These are phyloP conservation scores for Homarus gammarus DNA, from an alignment of 2,888 invertebrate genomes.

Conservation along the genomic window DNA sequence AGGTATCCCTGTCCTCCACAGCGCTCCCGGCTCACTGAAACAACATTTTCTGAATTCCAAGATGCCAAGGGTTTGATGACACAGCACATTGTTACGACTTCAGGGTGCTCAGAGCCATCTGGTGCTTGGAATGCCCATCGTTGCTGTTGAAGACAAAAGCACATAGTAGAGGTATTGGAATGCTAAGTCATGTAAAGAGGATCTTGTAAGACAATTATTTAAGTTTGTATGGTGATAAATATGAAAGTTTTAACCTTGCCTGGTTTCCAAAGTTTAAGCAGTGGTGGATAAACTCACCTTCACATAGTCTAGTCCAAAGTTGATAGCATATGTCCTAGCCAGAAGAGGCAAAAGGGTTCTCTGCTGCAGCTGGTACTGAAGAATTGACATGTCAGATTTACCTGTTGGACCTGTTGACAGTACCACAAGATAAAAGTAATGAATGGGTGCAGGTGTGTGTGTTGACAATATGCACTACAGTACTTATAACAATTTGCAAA, in stretches of 20 bases:
- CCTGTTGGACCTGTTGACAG: slow-evolving; percentile 74
- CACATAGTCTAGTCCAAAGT: slow-evolving; percentile 76
- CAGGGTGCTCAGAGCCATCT: slow-evolving; percentile 76
- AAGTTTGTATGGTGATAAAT: background rate
- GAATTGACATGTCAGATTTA: slow-evolving; percentile 77
- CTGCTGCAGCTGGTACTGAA: slow-evolving; percentile 77
- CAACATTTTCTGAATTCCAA: slow-evolving; percentile 76
- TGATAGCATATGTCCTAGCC: slow-evolving; percentile 76
- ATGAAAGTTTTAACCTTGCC: too few relatives aligned
- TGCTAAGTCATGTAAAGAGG: too few relatives aligned
- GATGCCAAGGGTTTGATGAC: slow-evolving; percentile 76
- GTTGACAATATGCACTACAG: too few relatives aligned
- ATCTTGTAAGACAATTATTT: background rate
- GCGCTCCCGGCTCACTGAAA: slow-evolving; percentile 76
- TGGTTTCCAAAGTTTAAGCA: background rate
- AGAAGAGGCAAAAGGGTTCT: slow-evolving; percentile 77
- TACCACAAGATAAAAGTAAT: too few relatives aligned
- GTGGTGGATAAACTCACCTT: slow-evolving; percentile 66
- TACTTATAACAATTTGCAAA: too few relatives aligned
- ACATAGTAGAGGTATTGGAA: background rate
- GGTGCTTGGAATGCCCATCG: slow-evolving; percentile 75
- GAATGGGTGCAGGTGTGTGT: too few relatives aligned
- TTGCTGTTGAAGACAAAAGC: slow-evolving; percentile 39
- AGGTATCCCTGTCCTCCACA: slow-evolving; percentile 77
- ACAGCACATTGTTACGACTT: slow-evolving; percentile 77